These are phyloP conservation scores for Vireo altiloquus DNA, from an alignment of 2,113 vertebrate species.

Conservation along the genomic window DNA sequence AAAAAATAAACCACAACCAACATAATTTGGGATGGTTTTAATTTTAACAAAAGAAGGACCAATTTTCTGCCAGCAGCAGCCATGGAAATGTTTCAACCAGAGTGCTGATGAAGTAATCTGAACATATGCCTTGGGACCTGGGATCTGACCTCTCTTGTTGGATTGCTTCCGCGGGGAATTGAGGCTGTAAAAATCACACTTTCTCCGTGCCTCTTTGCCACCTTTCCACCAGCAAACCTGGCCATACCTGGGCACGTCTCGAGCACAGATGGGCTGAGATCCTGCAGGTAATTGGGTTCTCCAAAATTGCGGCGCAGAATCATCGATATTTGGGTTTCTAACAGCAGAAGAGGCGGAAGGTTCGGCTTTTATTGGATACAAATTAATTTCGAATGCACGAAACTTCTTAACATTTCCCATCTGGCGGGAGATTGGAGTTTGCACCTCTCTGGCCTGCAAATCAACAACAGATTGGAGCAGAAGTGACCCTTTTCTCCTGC, in stretches of 20 bases:
- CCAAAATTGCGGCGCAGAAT: background rate
- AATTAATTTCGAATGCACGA: background rate
- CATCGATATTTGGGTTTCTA: background rate
- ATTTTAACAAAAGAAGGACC: background rate
- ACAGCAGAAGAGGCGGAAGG: background rate
- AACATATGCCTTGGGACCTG: background rate
- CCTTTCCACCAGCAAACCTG: background rate
- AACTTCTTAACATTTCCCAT: background rate
- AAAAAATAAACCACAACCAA: background rate
- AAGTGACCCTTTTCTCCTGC: background rate
- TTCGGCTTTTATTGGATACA: background rate
- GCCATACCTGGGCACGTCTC: background rate
- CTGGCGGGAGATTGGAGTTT: background rate
- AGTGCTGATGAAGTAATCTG: conserved; percentile 4
- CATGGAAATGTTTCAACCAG: conserved; percentile 11
- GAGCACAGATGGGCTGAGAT: conserved; percentile 36
- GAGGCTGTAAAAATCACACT: conserved; percentile 37
- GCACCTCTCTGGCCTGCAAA: background rate
- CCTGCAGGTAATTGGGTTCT: background rate
- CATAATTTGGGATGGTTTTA: background rate
- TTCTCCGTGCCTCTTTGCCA: background rate
- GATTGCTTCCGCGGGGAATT: background rate
- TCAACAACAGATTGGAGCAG: background rate
- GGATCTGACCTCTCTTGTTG: conserved; percentile 23
- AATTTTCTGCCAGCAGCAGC: conserved; percentile 22